Conservation (phyloP, 92 coral and sea anemone species). For the Heteractis magnifica region DNA sequence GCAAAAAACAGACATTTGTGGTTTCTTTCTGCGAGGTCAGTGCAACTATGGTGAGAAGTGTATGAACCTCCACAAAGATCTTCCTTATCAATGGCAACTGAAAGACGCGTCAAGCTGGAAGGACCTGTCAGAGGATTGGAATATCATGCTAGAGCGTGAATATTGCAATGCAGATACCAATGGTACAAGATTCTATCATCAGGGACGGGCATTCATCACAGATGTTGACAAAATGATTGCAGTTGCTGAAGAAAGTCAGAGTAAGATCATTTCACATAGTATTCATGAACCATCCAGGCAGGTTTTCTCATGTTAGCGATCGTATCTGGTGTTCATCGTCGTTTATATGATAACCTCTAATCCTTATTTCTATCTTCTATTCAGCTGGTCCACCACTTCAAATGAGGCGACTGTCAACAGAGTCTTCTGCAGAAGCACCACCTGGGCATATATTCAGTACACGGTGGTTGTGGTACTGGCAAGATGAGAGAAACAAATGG, state of each 20-base stretch:
- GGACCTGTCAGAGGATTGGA: slow-evolving; percentile 51
- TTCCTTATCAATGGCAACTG: slow-evolving; percentile 90
- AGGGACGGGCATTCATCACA: slow-evolving; percentile 18
- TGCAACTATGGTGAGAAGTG: slow-evolving; percentile 84
- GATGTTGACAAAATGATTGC: slow-evolving; percentile 60
- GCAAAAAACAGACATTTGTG: slow-evolving; percentile 72
- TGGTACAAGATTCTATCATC: not conserved
- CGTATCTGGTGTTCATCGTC: not conserved
- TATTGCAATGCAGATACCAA: slow-evolving; percentile 47
- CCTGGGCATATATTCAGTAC: slow-evolving; percentile 90
- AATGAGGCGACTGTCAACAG: slow-evolving; percentile 70
- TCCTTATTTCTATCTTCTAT: not conserved
- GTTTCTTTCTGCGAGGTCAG: slow-evolving; percentile 80
- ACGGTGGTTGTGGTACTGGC: slow-evolving; percentile 91
- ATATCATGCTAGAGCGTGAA: slow-evolving; percentile 57
- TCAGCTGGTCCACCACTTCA: slow-evolving; percentile 12
- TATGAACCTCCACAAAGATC: slow-evolving; percentile 61
- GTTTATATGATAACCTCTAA: not conserved
- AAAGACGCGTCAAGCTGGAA: slow-evolving; percentile 45
- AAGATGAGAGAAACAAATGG: slow-evolving; percentile 78
- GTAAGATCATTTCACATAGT: not conserved
- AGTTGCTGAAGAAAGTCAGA: slow-evolving; percentile 11
- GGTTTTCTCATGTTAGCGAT: not conserved
- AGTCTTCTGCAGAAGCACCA: slow-evolving; percentile 81
- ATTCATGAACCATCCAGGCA: too few relatives aligned